Percentiles rank a stretch among this genome's conserved stretches.
phyloP scores from a whole-genome alignment of 2,888 invertebrate genomes.

The Yponomeuta malinellus region DNA sequence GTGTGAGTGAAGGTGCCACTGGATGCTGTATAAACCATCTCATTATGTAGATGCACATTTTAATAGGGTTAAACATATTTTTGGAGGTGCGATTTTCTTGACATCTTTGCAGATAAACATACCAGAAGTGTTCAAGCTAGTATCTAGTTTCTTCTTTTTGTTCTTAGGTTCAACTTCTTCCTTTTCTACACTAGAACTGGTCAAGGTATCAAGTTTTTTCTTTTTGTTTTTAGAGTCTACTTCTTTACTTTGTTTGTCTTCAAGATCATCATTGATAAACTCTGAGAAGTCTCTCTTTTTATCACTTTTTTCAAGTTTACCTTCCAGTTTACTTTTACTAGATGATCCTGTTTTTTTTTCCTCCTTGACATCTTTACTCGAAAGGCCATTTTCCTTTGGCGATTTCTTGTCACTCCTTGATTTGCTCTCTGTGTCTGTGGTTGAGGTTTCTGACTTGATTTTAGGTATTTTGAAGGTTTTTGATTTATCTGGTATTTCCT shows the following conservation, averaged over 20 bases:
- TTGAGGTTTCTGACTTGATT: slow-evolving; percentile 5
- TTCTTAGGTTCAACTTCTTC: slow-evolving; percentile 19
- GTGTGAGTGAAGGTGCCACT: too few species aligned
- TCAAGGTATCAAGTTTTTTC: slow-evolving; percentile 46
- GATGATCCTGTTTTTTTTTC: background rate
- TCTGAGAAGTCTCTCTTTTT: slow-evolving; percentile 35
- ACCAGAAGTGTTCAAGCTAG: slow-evolving; percentile 62
- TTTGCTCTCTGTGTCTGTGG: background rate
- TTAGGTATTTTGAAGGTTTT: slow-evolving; percentile 12
- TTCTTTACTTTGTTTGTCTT: slow-evolving; percentile 12
- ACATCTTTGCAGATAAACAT: slow-evolving; percentile 15
- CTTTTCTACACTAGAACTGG: slow-evolving; percentile 38
- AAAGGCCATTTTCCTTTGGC: background rate
- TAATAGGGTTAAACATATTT: too few species aligned
- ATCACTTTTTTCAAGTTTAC: slow-evolving; percentile 19
- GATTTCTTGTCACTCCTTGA: background rate
- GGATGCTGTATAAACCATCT: too few species aligned
- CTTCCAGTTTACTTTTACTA: slow-evolving; percentile 1
- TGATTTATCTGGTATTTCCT: slow-evolving; percentile 11
- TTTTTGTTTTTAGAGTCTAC: slow-evolving; percentile 27
- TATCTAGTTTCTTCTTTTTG: slow-evolving; percentile 37
- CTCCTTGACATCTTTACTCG: background rate
- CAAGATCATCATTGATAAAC: slow-evolving; percentile 37
- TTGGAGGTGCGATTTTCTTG: too few species aligned
- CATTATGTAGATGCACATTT: too few species aligned